Base-by-base conservation (phyloP, 1,140 invertebrate genomes). In the Papilio polyxenes region DNA sequence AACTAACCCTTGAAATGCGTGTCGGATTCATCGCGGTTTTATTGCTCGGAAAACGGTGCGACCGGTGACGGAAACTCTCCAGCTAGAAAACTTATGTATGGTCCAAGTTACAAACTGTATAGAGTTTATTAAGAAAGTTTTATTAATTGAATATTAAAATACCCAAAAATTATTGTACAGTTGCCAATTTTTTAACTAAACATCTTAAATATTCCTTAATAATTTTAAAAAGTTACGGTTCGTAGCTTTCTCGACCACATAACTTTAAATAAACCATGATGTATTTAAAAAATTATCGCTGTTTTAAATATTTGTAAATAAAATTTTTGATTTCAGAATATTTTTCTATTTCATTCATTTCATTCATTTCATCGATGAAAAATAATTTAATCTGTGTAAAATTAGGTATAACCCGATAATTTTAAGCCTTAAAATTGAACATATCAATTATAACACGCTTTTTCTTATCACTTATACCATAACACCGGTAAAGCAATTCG, bases 31-130 rank as follows among this genome's bases (percentile, higher is more conserved):
- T 87, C 86, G 84, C 76, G 86, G 81, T 79, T 91, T 91, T 92
- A 92, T 92, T 89, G 87, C 86, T 86, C 87, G 90, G 89, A 92
- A 92, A 88, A 89, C 85, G 87, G 87, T 89, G 84, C 74, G 83
- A 84, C 84, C 85, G 83, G 69, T 83, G 82, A 82, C 75, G 74
- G 84, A 86, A 85, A 86, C 83, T 86, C 87, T 86, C 84, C 75
- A 84, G 83, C 81, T 84, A 80, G 53, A 53, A 49, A 49, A 62
- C 69, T 81, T 40, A n/a, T 23, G 72, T 56, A 5, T 83, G 72
- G 77, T 77, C 20, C 49, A 84, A 84, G 82, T 72, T 48, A 82
- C 31, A 87, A 83, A 49, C 79, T 40, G n/a, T 75, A 2, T 69
- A 59, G n/a, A 59, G n/a, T 8, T 17, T 20, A 59, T 53, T 53